These are phyloP conservation scores for Saccostrea glomerata DNA, from an alignment of 1,140 invertebrate species.

Conservation along the genomic window DNA sequence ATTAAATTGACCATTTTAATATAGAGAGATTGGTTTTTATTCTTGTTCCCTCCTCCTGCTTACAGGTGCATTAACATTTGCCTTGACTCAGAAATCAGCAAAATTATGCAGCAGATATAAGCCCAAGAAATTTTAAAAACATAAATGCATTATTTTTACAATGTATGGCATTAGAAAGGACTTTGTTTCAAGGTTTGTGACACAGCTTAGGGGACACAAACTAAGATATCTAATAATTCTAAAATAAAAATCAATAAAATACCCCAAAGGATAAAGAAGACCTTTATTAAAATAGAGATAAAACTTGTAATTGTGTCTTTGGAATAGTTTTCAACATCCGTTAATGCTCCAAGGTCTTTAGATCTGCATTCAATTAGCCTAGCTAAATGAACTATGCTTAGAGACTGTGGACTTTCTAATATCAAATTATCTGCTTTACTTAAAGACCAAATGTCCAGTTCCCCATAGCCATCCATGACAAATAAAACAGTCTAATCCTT, in stretches of 20 bases:
- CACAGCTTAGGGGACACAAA: not conserved
- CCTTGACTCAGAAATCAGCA: not conserved
- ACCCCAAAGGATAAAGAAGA: conserved; percentile 4
- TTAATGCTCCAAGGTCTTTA: conserved; percentile 17
- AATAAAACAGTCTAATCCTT: conserved; percentile 8
- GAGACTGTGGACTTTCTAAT: conserved; percentile 15
- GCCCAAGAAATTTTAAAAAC: not conserved
- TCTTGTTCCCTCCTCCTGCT: not conserved
- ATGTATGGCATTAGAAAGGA: conserved; percentile 1
- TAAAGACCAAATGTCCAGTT: conserved; percentile 24
- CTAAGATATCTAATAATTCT: conserved; percentile 25
- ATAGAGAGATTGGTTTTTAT: not conserved
- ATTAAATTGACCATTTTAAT: not conserved
- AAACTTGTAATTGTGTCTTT: conserved; percentile 35
- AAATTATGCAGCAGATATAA: not conserved
- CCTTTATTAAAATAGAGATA: conserved; percentile 27
- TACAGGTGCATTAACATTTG: conserved; percentile 4
- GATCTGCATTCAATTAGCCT: conserved; percentile 33
- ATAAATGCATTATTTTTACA: not conserved
- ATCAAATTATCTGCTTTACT: conserved; percentile 31
- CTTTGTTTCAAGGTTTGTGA: conserved; percentile 1
- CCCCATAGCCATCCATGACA: not conserved
- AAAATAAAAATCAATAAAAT: conserved; percentile 15
- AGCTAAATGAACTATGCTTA: conserved; percentile 19
- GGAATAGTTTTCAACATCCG: conserved; percentile 22